These are phyloP conservation scores for Todiramphus chloris DNA, from an alignment of 2,113 vertebrate genomes.

Conservation along the genomic window DNA sequence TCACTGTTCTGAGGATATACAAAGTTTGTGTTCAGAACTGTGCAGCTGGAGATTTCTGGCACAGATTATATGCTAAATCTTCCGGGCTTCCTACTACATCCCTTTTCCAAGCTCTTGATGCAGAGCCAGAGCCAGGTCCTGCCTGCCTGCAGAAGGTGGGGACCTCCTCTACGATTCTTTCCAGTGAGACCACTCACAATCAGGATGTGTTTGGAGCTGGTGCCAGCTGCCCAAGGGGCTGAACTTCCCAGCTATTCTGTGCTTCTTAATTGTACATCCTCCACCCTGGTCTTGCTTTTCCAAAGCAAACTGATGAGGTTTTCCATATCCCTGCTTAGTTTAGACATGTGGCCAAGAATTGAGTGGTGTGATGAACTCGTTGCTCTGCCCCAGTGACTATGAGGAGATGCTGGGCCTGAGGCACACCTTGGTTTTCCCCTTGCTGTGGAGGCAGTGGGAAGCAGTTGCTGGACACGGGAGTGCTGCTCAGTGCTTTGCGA, in stretches of 20 bases:
- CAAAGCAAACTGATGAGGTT: not conserved
- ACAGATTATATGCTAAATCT: not conserved
- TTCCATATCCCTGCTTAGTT: not conserved
- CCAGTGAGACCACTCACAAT: not conserved
- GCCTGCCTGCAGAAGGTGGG: not conserved
- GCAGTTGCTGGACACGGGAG: fast-evolving
- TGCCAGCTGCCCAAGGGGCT: not conserved
- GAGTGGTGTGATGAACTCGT: not conserved
- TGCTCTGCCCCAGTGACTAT: not conserved
- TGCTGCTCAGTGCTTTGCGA: not conserved
- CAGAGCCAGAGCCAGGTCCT: not conserved
- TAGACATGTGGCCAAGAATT: not conserved
- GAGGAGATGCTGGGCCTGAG: not conserved
- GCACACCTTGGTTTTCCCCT: not conserved
- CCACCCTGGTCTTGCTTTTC: not conserved
- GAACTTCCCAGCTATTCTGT: not conserved
- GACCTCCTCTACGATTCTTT: not conserved
- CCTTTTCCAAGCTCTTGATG: not conserved
- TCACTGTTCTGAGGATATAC: not conserved
- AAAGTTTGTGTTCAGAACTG: not conserved
- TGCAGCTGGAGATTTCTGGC: conserved; percentile 12
- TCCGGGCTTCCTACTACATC: not conserved
- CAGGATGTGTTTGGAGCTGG: not conserved
- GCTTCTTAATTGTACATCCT: not conserved
- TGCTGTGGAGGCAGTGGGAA: not conserved